Conservation (phyloP, 1,140 invertebrate species). For the Lanistes nyassanus region DNA sequence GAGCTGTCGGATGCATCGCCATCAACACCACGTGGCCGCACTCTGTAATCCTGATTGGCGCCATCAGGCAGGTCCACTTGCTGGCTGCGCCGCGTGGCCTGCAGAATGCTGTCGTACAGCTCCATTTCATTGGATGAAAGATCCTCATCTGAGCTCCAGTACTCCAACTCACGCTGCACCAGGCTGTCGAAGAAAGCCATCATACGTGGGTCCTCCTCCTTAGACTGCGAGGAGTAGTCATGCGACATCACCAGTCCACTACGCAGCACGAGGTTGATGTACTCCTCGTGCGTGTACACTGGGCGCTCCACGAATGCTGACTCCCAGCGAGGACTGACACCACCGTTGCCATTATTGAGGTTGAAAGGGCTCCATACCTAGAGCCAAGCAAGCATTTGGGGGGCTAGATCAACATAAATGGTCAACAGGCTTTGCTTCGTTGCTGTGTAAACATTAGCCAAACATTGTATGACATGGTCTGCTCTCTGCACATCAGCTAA, state of each 20-base stretch:
- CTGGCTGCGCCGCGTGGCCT: conserved; percentile 31
- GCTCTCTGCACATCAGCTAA: no score
- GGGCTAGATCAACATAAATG: no score
- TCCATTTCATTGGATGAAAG: conserved; percentile 50
- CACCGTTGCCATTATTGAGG: conserved; percentile 57
- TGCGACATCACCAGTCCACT: conserved; percentile 74
- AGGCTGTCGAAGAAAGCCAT: conserved; percentile 96
- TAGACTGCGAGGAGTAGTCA: conserved; percentile 80
- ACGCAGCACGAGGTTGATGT: conserved; percentile 82
- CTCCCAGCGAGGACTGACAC: background rate
- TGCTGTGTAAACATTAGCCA: no score
- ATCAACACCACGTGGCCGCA: conserved; percentile 22
- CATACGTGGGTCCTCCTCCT: conserved; percentile 91
- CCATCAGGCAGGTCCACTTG: background rate
- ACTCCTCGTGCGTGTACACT: conserved; percentile 88
- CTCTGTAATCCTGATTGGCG: background rate
- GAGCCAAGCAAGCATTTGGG: conserved; percentile 17
- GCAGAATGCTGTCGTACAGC: conserved; percentile 50
- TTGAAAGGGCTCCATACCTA: conserved; percentile 84
- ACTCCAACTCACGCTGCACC: conserved; percentile 89
- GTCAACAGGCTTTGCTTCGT: no score
- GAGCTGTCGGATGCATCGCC: conserved; percentile 26
- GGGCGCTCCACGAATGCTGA: conserved; percentile 70
- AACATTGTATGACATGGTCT: no score
- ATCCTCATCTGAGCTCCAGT: conserved; percentile 52